These are phyloP conservation scores for Tipula confusa DNA, from an alignment of 2,888 invertebrate species.

Conservation along the genomic window DNA sequence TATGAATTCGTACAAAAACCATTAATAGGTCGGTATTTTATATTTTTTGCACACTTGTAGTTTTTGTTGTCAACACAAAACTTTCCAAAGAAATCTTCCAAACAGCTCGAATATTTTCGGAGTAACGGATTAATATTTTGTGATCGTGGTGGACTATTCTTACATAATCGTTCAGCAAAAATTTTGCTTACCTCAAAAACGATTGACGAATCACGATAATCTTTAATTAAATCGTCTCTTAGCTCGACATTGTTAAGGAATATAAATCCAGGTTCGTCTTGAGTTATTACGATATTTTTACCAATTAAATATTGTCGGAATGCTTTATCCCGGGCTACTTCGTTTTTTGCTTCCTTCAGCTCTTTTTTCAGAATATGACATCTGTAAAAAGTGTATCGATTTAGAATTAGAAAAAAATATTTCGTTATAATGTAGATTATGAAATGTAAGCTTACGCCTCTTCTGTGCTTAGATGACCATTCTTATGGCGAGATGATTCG, in stretches of 20 bases:
- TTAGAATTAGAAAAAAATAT: neutral
- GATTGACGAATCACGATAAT: neutral
- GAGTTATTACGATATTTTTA: neutral
- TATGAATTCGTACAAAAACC: conserved; percentile 84
- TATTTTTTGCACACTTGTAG: neutral
- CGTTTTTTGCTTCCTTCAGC: neutral
- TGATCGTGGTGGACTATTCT: neutral
- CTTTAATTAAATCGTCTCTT: neutral
- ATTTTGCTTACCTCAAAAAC: neutral
- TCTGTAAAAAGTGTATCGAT: neutral
- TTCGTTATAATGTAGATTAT: neutral
- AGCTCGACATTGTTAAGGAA: neutral
- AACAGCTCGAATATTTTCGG: neutral
- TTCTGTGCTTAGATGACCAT: neutral
- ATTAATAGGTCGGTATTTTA: conserved; percentile 65
- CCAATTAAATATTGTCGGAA: neutral
- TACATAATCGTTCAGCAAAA: neutral
- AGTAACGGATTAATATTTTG: neutral
- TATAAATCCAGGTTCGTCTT: neutral
- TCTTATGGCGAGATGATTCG: neutral
- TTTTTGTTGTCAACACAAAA: neutral
- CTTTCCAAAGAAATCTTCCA: neutral
- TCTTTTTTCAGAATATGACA: neutral
- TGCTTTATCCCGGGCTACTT: neutral
- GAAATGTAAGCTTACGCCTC: neutral